Evolutionary conservation across 1,140 invertebrate genomes (phyloP), one percentile per base, ranked within the genome.

Genomic region (Schlechtendalia chinensis): DNA sequence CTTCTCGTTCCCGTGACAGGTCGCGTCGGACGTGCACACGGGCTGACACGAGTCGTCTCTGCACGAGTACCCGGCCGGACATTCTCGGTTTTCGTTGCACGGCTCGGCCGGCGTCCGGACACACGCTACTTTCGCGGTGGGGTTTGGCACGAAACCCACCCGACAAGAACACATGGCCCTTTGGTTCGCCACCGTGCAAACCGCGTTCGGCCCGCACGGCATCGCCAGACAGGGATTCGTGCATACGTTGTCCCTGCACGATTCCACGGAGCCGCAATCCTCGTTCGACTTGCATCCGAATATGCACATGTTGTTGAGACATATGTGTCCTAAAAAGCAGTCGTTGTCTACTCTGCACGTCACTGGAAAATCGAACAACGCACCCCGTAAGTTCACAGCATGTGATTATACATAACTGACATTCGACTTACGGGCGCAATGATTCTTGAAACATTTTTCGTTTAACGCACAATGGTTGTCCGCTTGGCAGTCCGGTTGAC

Each of bases 291-390:
- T 90, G 84, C 95, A 97, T 14, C 95, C 95, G 83, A 93, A 92
- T 67, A 92, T 89, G 83, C 94, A 96, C 86, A 92, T 91, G 83
- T 94, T 94, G 82, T 91, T 89, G 39, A 94, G 86, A 84, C 94
- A 96, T 82, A 96, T 93, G 83, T 96, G 94, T 16, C 94, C 94
- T 16, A 96, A 86, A 29, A 95, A 96, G 84, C 95, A 96, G 83
- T 96, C 95, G 83, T 96, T 94, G 84, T 96, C 93, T 1, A 95
- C 89, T 72, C 93, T 89, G 83, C 95, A 97, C 3, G 94, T 96
- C 39, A 96, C 91, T 91, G 85, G 72, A 80, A 16, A 24, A 24
- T 61, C 4, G 54, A 2, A 32, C 5, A 50, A 59, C n/a, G n/a
- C n/a, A n/a, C n/a, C n/a, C n/a, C n/a, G n/a, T n/a, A n/a, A n/a